Percentiles rank a stretch among this genome's conserved stretches.
These are phyloP conservation scores for Neoseiulus cucumeris DNA, from an alignment of 1,140 invertebrate genomes.

Conservation along the genomic window DNA sequence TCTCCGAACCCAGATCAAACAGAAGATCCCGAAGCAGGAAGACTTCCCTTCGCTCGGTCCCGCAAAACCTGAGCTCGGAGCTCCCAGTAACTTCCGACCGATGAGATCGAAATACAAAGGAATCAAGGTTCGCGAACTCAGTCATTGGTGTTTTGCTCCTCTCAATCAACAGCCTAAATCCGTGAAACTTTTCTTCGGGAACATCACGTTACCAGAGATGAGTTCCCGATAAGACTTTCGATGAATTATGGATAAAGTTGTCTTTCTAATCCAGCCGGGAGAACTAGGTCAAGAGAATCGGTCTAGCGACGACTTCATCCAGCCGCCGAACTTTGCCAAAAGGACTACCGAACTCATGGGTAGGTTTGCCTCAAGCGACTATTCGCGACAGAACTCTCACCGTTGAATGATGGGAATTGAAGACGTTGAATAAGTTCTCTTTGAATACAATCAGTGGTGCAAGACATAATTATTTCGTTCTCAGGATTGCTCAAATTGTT, in stretches of 20 bases:
- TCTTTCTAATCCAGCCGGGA: not conserved
- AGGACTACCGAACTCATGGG: not conserved
- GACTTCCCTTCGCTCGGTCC: not conserved
- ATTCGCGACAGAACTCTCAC: too few species aligned
- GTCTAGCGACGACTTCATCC: not conserved
- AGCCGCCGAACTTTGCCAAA: not conserved
- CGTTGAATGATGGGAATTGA: too few species aligned
- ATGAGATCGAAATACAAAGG: not conserved
- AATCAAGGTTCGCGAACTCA: not conserved
- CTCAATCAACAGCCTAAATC: too few species aligned
- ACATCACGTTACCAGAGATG: too few species aligned
- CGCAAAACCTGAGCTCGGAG: not conserved
- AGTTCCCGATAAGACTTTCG: too few species aligned
- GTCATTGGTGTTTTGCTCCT: too few species aligned
- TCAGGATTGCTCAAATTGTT: not conserved
- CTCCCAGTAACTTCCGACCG: not conserved
- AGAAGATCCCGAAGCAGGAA: not conserved
- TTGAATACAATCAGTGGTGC: too few species aligned
- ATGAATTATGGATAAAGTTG: too few species aligned
- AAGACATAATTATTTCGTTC: too few species aligned
- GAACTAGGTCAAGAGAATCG: not conserved
- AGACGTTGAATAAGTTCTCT: too few species aligned
- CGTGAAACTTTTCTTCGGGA: too few species aligned
- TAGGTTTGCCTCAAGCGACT: not conserved
- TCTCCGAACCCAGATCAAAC: too few species aligned